These are phyloP conservation scores for Pegoplata infirma DNA, from an alignment of 2,888 invertebrate species.

Conservation along the genomic window DNA sequence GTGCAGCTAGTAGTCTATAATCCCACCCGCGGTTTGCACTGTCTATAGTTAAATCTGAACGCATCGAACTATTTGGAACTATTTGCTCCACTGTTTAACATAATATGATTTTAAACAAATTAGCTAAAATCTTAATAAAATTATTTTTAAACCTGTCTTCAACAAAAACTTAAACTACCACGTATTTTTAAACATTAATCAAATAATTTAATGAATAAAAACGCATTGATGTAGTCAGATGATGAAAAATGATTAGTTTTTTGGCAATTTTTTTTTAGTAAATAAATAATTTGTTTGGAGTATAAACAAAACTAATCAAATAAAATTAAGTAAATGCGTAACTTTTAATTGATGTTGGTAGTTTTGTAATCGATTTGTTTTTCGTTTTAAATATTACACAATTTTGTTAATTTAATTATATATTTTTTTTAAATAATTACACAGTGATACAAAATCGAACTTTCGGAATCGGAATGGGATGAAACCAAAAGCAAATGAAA, in stretches of 20 bases:
- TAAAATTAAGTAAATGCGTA: constrained; percentile 7
- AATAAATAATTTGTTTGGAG: background rate
- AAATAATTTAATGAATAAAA: constrained; percentile 36
- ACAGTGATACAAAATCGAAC: too few species aligned
- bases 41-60: too few species aligned
- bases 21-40: too few species aligned
- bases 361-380: constrained; percentile 28
- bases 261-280: background rate
- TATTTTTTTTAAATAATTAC: background rate
- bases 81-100: too few species aligned
- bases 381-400: constrained; percentile 17
- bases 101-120: too few species aligned
- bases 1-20: too few species aligned
- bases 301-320: constrained; percentile 4
- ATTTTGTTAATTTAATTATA: constrained; percentile 20
- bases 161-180: background rate
- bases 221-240: background rate
- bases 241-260: constrained; percentile 18
- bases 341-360: constrained; percentile 17
- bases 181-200: constrained; percentile 28
- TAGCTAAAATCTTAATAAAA: background rate
- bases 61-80: too few species aligned
- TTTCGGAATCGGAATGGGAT: too few species aligned
- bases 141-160: background rate
- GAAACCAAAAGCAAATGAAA: too few species aligned